Evolutionary conservation across 2,113 vertebrate species (phyloP), one percentile per base, ranked within the genome.

Genomic region (Eulacestoma nigropectus): DNA sequence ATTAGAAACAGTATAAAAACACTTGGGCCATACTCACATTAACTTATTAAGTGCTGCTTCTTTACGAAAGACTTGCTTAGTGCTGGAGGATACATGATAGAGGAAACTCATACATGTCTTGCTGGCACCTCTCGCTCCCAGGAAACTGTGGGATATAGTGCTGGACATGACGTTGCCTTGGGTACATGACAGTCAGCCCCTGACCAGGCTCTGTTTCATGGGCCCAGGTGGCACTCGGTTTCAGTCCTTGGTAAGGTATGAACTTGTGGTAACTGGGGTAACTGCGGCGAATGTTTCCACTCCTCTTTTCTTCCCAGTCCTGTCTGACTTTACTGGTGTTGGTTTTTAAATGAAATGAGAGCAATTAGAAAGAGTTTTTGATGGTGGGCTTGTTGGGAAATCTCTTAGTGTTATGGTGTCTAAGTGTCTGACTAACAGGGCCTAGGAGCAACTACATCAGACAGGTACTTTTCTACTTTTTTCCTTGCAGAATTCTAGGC

Each of bases 171-270:
- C 99, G 99, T 99, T 99, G 98, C 99, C 99, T 99, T 99, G 99
- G 98, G 99, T 99, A 99, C 99, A 99, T 99, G 99, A 99, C 98
- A 99, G 98, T 99, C 99, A 99, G 99, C 99, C 99, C 99, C 99
- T 97, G 99, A 99, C 99, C 99, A 99, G 99, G 98, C 97, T 98
- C 98, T 98, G 98, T 98, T 98, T 97, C 93, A 95, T 16, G 96
- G 95, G 94, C 95, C 96, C 97, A 97, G 95, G 93, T 95, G 95
- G 94, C 97, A 65, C 84, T 95, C 8, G 21, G 64, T 95, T 97
- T 98, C 97, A 95, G 96, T 97, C 95, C 97, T 96, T 97, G 97
- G 98, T 98, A 98, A 98, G 98, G 97, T 94, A 95, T 44, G 95
- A 98, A 97, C 96, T 97, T 97, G 97, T 97, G 98, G 98, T 98